A percentile compares a stretch with the other conserved stretches of the same genome.
These are phyloP conservation scores for Lucilia sericata DNA, from an alignment of 1,140 invertebrate genomes.

Conservation along the genomic window DNA sequence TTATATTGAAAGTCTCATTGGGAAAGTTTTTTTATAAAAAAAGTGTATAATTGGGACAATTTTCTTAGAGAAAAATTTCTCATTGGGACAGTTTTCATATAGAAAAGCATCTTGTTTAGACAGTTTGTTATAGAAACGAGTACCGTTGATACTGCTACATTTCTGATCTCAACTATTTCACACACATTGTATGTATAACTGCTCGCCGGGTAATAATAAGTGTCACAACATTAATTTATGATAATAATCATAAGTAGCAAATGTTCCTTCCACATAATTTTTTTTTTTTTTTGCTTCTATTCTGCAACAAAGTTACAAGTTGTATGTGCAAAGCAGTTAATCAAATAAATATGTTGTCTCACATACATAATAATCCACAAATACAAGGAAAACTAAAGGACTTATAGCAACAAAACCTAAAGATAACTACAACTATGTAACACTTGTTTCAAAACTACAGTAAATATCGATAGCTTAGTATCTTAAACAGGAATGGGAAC, in stretches of 20 bases:
- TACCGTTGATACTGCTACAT: neutral
- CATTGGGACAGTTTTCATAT: too few species aligned
- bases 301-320: slow-evolving; percentile 39
- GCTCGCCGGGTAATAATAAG: slow-evolving; percentile 33
- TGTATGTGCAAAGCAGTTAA: slow-evolving; percentile 56
- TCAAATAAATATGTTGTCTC: slow-evolving; percentile 65
- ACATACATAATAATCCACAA: neutral
- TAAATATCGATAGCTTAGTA: neutral
- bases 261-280: neutral
- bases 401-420: neutral
- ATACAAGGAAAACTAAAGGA: neutral
- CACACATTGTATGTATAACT: neutral
- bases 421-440: slow-evolving; percentile 33
- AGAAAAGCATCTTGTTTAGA: too few species aligned
- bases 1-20: too few species aligned
- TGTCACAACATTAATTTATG: slow-evolving; percentile 41
- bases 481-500: neutral
- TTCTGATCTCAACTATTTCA: neutral
- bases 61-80: too few species aligned
- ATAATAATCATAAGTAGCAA: slow-evolving; percentile 42
- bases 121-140: neutral
- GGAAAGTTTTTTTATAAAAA: too few species aligned
- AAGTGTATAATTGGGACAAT: too few species aligned
- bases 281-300: slow-evolving; percentile 6
- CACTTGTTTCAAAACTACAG: slow-evolving; percentile 17